Evolutionary conservation across 2,888 invertebrate genomes (phyloP).

Genomic region (Elmis aenea): DNA sequence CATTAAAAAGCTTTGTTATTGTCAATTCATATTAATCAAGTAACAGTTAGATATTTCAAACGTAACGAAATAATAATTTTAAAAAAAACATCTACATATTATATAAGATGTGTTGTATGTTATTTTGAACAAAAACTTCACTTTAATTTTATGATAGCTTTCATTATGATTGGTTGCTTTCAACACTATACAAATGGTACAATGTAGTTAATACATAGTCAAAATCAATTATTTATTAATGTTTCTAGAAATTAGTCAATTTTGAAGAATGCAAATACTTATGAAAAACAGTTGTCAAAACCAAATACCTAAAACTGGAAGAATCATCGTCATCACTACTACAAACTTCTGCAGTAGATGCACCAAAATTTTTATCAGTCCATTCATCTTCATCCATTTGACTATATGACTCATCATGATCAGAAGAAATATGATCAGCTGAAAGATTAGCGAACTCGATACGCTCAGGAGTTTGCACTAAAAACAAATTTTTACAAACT

Average conservation of each 20-base stretch:
- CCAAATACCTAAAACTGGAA: slow-evolving; percentile 50
- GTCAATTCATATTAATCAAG: too few relatives aligned
- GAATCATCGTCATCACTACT: slow-evolving; percentile 55
- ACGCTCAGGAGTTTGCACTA: slow-evolving; percentile 68
- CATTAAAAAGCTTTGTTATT: slow-evolving; percentile 1
- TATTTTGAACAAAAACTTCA: too few relatives aligned
- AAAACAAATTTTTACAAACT: slow-evolving; percentile 11
- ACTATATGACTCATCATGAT: slow-evolving; percentile 60
- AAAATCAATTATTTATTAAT: too few relatives aligned
- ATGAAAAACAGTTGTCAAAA: slow-evolving; percentile 1
- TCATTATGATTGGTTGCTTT: too few relatives aligned
- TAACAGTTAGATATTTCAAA: too few relatives aligned
- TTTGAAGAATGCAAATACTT: background rate
- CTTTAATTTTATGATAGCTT: too few relatives aligned
- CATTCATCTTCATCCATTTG: slow-evolving; percentile 95
- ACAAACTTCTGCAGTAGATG: slow-evolving; percentile 63
- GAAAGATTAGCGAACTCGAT: slow-evolving; percentile 75
- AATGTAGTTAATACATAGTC: too few relatives aligned
- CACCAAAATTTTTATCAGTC: slow-evolving; percentile 89
- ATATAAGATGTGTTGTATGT: too few relatives aligned
- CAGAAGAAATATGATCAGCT: slow-evolving; percentile 51
- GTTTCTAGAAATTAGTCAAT: too few relatives aligned
- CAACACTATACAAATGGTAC: too few relatives aligned
- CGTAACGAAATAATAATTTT: too few relatives aligned
- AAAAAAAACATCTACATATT: too few relatives aligned